Evolutionary conservation across 2,113 vertebrate genomes (phyloP).

Genomic region (Crypturellus undulatus): DNA sequence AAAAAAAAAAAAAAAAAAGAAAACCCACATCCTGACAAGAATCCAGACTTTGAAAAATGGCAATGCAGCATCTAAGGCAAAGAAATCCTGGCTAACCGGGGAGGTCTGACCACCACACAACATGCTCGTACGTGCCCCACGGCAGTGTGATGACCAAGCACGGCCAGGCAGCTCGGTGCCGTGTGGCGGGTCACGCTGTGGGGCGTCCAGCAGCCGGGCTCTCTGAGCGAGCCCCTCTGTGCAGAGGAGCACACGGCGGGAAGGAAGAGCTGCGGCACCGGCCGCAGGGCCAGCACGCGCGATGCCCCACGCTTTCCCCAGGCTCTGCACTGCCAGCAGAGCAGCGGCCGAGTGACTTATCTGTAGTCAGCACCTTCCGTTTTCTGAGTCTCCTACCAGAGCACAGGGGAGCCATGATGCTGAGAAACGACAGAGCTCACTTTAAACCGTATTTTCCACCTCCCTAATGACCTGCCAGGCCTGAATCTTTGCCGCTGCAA

Average conservation of each 20-base stretch:
- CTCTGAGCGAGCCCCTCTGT: neutral
- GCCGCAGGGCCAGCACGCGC: neutral
- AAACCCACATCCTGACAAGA: neutral
- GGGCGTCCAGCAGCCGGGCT: neutral
- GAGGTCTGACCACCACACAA: too few relatives aligned
- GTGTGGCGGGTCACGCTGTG: neutral
- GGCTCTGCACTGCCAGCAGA: neutral
- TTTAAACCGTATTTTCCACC: neutral
- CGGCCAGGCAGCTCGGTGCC: neutral
- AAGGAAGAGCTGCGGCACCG: neutral
- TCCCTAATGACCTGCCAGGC: neutral
- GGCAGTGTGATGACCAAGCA: neutral
- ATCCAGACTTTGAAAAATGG: neutral
- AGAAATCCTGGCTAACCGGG: neutral
- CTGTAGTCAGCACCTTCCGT: neutral
- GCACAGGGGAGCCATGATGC: neutral
- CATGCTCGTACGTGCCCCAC: too few relatives aligned
- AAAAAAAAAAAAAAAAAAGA: neutral
- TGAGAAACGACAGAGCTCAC: neutral
- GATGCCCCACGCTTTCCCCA: neutral
- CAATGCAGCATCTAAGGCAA: too few relatives aligned
- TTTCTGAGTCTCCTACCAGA: neutral
- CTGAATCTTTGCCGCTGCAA: neutral
- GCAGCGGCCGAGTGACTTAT: neutral
- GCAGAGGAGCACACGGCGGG: neutral